Conservation (phyloP, 2,797 vertebrate genomes). For the Lepus oiostolus region DNA sequence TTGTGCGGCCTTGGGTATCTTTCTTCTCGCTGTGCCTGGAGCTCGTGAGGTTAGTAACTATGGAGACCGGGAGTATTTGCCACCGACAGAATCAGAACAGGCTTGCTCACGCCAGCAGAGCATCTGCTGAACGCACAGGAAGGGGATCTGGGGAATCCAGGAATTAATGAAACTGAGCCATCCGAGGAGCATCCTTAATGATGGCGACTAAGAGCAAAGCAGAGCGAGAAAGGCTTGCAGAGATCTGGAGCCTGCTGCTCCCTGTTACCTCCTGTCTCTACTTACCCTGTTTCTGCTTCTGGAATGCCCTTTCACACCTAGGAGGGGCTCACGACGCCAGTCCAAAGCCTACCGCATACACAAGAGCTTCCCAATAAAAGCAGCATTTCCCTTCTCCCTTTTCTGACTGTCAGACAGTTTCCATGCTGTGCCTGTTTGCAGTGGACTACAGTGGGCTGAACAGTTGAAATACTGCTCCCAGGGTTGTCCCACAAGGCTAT, state of each 20-base stretch:
- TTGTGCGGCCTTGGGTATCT: constrained; percentile 45
- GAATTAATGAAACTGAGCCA: neutral
- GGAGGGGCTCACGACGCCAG: neutral
- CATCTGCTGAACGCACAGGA: constrained; percentile 15
- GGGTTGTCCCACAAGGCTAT: neutral
- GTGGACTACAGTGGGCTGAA: neutral
- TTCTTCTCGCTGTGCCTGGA: constrained; percentile 68
- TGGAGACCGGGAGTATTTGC: constrained; percentile 78
- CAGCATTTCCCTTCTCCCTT: neutral
- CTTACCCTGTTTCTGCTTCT: neutral
- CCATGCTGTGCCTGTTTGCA: neutral
- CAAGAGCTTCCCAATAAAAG: neutral
- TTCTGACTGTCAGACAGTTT: neutral
- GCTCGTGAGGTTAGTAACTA: constrained; percentile 77
- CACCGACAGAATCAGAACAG: constrained; percentile 65
- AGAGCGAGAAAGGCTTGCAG: neutral
- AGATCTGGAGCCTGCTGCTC: neutral
- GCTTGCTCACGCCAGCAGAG: constrained; percentile 49
- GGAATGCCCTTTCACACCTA: neutral
- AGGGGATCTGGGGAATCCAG: neutral
- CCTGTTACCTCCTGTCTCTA: neutral
- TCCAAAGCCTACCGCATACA: neutral
- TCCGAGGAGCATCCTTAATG: neutral
- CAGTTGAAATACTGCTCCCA: neutral
- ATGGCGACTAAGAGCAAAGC: neutral